phyloP scores from a whole-genome alignment of 2,797 vertebrate genomes.

The Podarcis lilfordi region DNA sequence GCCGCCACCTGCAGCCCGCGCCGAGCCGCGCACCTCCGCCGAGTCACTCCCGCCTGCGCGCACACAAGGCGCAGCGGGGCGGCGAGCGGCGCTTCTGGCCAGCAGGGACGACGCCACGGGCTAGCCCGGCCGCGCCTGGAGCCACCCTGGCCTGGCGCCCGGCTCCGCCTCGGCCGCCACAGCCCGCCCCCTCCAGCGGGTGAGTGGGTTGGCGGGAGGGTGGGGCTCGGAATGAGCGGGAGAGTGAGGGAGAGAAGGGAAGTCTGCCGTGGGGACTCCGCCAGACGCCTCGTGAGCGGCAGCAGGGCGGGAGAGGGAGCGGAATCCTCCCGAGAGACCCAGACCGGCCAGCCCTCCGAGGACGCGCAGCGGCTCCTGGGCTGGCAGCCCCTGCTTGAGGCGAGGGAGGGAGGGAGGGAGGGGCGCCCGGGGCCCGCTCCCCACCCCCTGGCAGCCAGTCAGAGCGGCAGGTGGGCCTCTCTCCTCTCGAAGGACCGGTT shows the following conservation, averaged over 20 bases:
- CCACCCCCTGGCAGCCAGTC: neutral
- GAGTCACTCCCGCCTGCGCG: neutral
- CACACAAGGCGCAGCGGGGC: neutral
- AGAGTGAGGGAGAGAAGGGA: neutral
- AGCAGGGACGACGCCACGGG: conserved; percentile 1
- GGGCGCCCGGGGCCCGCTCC: neutral
- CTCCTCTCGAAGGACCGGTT: neutral
- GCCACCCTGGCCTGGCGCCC: neutral
- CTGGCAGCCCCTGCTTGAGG: neutral
- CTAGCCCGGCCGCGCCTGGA: conserved; percentile 20
- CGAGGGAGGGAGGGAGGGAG: neutral
- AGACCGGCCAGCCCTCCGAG: neutral
- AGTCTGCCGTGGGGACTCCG: neutral
- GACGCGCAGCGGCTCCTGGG: neutral
- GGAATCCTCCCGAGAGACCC: neutral
- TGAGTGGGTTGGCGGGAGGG: neutral
- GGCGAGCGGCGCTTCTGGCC: neutral
- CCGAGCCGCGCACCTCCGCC: neutral
- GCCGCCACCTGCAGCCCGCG: conserved; percentile 2
- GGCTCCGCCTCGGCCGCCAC: conserved; percentile 1
- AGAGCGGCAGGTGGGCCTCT: neutral
- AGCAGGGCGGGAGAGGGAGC: neutral
- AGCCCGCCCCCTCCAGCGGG: conserved; percentile 23
- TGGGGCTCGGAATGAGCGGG: neutral
- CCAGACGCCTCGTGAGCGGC: neutral